Base-by-base conservation (phyloP, 2,113 vertebrate genomes). In the Formicarius rufipectus region DNA sequence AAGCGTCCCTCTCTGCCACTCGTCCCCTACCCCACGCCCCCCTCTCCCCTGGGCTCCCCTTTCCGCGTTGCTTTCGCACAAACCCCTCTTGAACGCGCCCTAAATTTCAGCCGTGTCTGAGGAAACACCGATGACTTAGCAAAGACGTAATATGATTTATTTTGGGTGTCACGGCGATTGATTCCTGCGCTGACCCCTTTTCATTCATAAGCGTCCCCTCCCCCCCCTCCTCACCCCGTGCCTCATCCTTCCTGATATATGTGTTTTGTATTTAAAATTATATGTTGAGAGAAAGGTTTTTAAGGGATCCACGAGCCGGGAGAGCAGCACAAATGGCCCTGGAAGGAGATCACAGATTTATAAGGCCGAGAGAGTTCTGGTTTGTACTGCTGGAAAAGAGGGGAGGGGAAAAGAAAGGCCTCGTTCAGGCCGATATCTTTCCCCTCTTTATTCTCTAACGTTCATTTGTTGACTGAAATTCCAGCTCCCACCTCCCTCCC, bases 71-170 rank as follows among this genome's bases (percentile, higher is more conserved):
- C 66, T 49, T 49, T 58, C 74, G 37, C 45, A 5, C 75, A 63
- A 37, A 78, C 56, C 58, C 86, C 85, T 25, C 67, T 86, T 40
- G 81, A 96, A 76, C 56, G 45, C 77, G 66, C 44, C 12, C 94
- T 88, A 73, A 94, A 96, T 93, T 76, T 59, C 69, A 87, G 83
- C 89, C 84, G 39, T 31, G 86, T 9, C 90, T 22, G 88, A 89
- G 92, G 93, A 88, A 89, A 47, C 75, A 40, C 93, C 94, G n/a
- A 20, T 79, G 97, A 91, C 92, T 94, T 89, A 77, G 95, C 93
- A 87, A 79, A 97, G 93, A 84, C 90, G 76, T 60, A 84, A 89
- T 49, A 53, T 93, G 96, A 96, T 97, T 97, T 96, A 97, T 97
- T 96, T 92, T 37, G 81, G 81, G 83, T 89, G 95, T 88, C 93